phyloP scores from a whole-genome alignment of 1,140 invertebrate genomes.

The Laodelphax striatellus region DNA sequence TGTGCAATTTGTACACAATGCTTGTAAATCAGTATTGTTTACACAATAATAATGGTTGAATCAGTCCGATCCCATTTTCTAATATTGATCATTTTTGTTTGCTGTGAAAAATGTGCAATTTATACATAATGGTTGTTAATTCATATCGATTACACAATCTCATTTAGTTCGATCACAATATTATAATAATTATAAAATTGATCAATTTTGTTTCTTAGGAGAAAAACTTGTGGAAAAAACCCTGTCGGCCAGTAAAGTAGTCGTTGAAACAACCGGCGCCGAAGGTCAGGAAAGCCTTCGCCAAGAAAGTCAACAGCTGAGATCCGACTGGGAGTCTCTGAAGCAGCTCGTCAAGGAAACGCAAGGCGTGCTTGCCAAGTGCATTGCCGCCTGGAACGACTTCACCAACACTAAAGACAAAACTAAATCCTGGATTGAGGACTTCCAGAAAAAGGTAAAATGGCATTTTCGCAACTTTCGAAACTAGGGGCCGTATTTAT shows the following conservation, averaged over 20 bases:
- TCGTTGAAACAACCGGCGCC: constrained; percentile 66
- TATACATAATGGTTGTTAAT: too few relatives aligned
- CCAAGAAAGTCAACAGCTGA: constrained; percentile 74
- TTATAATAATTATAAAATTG: too few relatives aligned
- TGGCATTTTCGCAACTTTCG: neutral
- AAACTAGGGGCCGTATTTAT: too few relatives aligned
- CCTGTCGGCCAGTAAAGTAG: constrained; percentile 60
- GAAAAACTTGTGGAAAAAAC: constrained; percentile 60
- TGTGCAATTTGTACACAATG: too few relatives aligned
- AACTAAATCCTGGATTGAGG: constrained; percentile 66
- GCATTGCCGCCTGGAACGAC: constrained; percentile 75
- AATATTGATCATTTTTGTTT: too few relatives aligned
- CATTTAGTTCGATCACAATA: too few relatives aligned
- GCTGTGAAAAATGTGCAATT: too few relatives aligned
- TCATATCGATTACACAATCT: too few relatives aligned
- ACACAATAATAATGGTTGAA: too few relatives aligned
- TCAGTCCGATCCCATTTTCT: too few relatives aligned
- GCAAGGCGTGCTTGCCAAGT: constrained; percentile 61
- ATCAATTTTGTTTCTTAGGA: constrained; percentile 30
- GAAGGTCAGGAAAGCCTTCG: constrained; percentile 78
- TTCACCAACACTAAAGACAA: constrained; percentile 64
- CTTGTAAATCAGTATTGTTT: too few relatives aligned
- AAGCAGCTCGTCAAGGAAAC: constrained; percentile 69
- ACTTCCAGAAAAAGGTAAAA: constrained; percentile 51
- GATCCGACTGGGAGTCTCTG: constrained; percentile 75